A percentile compares a stretch with the other conserved stretches of the same genome.
These are phyloP conservation scores for Metalampra italica DNA, from an alignment of 2,888 invertebrate species.

Conservation along the genomic window DNA sequence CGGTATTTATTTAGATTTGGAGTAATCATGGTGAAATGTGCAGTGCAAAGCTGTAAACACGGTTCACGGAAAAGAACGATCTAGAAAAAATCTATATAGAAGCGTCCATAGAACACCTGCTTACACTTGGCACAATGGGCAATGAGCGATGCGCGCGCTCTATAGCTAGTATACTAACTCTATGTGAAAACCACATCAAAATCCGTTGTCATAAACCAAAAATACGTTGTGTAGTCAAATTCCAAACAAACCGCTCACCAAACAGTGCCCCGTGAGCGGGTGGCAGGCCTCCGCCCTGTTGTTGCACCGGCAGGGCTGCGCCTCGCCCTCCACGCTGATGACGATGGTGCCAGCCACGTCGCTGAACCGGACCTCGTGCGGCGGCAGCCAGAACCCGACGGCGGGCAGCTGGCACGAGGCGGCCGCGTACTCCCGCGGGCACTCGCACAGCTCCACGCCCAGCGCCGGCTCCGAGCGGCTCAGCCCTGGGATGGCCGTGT, in stretches of 20 bases:
- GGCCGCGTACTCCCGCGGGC: slow-evolving; percentile 88
- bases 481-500: slow-evolving; percentile 85
- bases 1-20: too few relatives aligned
- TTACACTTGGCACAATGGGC: too few relatives aligned
- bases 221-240: slow-evolving; percentile 4
- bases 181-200: too few relatives aligned
- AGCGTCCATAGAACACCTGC: too few relatives aligned
- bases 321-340: slow-evolving; percentile 88
- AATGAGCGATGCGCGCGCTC: too few relatives aligned
- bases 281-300: slow-evolving; percentile 88
- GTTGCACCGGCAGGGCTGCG: slow-evolving; percentile 89
- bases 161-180: too few relatives aligned
- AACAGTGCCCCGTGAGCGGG: slow-evolving; percentile 89
- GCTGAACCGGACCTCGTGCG: slow-evolving; percentile 54
- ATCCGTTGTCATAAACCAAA: too few relatives aligned
- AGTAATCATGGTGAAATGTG: too few relatives aligned
- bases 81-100: too few relatives aligned
- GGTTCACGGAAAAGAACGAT: too few relatives aligned
- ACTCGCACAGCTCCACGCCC: slow-evolving; percentile 92
- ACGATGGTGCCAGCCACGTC: slow-evolving; percentile 82
- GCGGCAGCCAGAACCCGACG: slow-evolving; percentile 87
- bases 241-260: slow-evolving; percentile 74
- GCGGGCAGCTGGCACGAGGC: slow-evolving; percentile 95
- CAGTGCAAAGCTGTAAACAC: too few relatives aligned
- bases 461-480: slow-evolving; percentile 84